phyloP scores from a whole-genome alignment of 2,888 invertebrate species.

The Bellardia bayeri region DNA sequence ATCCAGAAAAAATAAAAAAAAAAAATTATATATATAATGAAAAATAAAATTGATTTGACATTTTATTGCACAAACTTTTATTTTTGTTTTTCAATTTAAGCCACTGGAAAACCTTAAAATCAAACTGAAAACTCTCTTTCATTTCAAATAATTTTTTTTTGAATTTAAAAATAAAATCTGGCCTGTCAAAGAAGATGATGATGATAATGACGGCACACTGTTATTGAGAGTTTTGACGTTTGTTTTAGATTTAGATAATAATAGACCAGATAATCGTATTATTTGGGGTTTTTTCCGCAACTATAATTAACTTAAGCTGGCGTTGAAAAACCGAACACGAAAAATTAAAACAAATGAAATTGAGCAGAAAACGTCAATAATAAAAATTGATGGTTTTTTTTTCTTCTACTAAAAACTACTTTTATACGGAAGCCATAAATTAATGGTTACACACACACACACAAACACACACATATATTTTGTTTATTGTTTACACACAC shows the following conservation, averaged over 20 bases:
- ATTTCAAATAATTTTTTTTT: slow-evolving; percentile 3
- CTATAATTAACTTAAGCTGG: slow-evolving; percentile 65
- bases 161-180: slow-evolving; percentile 30
- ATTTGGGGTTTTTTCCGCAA: slow-evolving; percentile 13
- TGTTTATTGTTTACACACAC: slow-evolving; percentile 23
- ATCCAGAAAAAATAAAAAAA: slow-evolving; percentile 40
- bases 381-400: slow-evolving; percentile 1
- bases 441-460: slow-evolving; percentile 45
- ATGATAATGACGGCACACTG: slow-evolving; percentile 21
- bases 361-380: slow-evolving; percentile 52
- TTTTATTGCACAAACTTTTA: slow-evolving; percentile 65
- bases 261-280: slow-evolving; percentile 65
- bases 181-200: slow-evolving; percentile 62
- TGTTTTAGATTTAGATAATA: slow-evolving; percentile 55
- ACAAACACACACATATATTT: too few species aligned
- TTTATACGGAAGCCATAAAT: slow-evolving; percentile 67
- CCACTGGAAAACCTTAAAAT: slow-evolving; percentile 41
- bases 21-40: neutral
- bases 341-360: slow-evolving; percentile 37
- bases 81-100: slow-evolving; percentile 22
- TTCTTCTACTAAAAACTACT: neutral
- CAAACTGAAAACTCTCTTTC: slow-evolving; percentile 60
- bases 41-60: slow-evolving; percentile 66
- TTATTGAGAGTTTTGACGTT: slow-evolving; percentile 45
- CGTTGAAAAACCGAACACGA: slow-evolving; percentile 16